Base-by-base conservation (phyloP, 2,888 invertebrate species). In the Plagodis pulveraria region DNA sequence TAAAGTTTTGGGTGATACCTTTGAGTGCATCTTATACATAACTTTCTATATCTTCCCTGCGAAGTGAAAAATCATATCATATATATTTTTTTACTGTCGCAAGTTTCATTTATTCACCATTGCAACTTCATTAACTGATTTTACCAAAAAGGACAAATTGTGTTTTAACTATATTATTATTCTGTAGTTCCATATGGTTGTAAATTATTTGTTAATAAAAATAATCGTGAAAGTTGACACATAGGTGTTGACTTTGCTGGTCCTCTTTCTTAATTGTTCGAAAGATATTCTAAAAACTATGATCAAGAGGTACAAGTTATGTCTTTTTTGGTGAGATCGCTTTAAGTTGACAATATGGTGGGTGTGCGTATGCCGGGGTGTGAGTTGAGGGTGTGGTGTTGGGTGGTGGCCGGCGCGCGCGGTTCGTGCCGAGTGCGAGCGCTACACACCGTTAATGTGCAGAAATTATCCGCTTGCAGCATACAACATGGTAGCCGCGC, bases 401-500 rank as follows among this genome's bases (percentile, higher is more conserved):
- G 55, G 73, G 49, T 41, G 50, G 62, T 69, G 73, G 67, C 53
- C 63, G 62, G 67, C 71, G 65, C 74, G 64, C 67, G 72, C 74
- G 71, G 66, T 67, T 74, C 59, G 71, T 63, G 57, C 62, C 72
- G 74, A 74, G 77, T 73, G 67, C 73, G 72, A 66, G 61, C 66
- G 70, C 76, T 81, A 73, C 90, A 87, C 90, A 84, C 80, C 91
- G 83, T 90, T 93, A 89, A 93, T 89, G 81, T 88, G 76, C 80
- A 95, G 95, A 95, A 94, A 95, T 95, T 86, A 95, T 95, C 92
- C 95, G 95, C 91, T 96, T 97, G 93, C 96, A 98, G 98, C 98
- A 94, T 98, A 98, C 95, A 98, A 98, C 95, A 98, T 98, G 98
- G 98, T 98, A 95, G 97, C 98, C 93, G 98, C 98, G 95, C 96